Conservation (phyloP, 1,140 invertebrate genomes). For the Brachionus calyciflorus region DNA sequence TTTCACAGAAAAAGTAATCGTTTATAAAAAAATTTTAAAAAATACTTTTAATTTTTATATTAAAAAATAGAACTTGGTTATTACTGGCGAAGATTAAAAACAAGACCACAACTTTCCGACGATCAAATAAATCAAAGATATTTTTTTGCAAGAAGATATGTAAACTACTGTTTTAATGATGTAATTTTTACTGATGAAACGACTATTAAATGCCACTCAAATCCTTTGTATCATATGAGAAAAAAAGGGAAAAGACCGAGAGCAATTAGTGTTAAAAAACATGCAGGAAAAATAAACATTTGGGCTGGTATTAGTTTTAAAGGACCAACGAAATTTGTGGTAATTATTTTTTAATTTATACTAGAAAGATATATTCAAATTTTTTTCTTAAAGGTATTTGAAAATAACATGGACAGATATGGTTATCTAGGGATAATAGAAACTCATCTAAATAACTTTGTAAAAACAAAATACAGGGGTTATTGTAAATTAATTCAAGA, state of each 20-base stretch:
- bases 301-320: not conserved
- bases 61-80: not conserved
- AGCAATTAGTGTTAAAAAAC: not conserved
- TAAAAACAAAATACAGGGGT: not conserved
- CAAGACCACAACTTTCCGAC: not conserved
- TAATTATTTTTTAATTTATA: not conserved
- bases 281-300: not conserved
- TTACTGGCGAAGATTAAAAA: not conserved
- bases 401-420: not conserved
- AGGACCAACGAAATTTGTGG: constrained; percentile 12
- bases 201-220: not conserved
- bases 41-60: too few species aligned
- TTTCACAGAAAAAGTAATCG: too few species aligned
- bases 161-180: not conserved
- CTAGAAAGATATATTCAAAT: not conserved
- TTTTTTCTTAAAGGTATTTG: not conserved
- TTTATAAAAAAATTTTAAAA: too few species aligned
- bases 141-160: not conserved
- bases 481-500: constrained; percentile 5
- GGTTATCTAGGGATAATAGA: not conserved
- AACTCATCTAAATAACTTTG: not conserved
- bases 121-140: not conserved
- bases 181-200: not conserved
- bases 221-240: constrained; percentile 17
- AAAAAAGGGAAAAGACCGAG: not conserved